Conservation (phyloP, 2,888 invertebrate species). For the Cheiracanthium punctorium region DNA sequence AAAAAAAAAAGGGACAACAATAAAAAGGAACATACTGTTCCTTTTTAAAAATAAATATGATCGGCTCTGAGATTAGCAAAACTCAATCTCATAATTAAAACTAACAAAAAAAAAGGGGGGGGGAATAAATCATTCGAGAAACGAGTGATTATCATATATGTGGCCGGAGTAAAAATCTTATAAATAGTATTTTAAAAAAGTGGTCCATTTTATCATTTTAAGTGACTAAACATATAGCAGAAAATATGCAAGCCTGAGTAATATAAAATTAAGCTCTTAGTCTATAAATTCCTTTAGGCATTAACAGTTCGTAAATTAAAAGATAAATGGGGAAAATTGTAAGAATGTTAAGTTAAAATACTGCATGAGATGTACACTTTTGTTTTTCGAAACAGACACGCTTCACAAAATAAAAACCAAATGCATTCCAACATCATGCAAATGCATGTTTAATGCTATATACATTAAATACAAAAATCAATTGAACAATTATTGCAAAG, state of each 20-base stretch:
- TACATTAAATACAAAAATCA: background rate
- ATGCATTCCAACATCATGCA: slow-evolving; percentile 7
- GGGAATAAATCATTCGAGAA: slow-evolving; percentile 5
- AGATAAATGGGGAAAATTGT: background rate
- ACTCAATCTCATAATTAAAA: background rate
- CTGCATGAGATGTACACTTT: background rate
- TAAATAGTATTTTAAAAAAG: slow-evolving; percentile 18
- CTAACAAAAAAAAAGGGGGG: slow-evolving; percentile 1
- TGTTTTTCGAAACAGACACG: no score
- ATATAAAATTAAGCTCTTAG: slow-evolving; percentile 23
- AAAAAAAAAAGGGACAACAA: no score
- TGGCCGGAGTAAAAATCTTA: slow-evolving; percentile 14
- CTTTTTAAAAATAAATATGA: slow-evolving; percentile 2
- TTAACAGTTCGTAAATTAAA: background rate
- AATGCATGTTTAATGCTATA: background rate
- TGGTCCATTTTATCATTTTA: slow-evolving; percentile 12
- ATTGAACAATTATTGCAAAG: background rate
- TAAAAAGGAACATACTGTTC: background rate
- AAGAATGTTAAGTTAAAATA: background rate
- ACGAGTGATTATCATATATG: slow-evolving; percentile 5
- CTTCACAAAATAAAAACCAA: background rate
- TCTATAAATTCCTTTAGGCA: slow-evolving; percentile 1
- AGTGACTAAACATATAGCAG: slow-evolving; percentile 17
- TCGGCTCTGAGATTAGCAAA: background rate
- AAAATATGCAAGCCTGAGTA: slow-evolving; percentile 23